Evolutionary conservation across 2,888 invertebrate genomes (phyloP).

Genomic region (Dicycla oo): DNA sequence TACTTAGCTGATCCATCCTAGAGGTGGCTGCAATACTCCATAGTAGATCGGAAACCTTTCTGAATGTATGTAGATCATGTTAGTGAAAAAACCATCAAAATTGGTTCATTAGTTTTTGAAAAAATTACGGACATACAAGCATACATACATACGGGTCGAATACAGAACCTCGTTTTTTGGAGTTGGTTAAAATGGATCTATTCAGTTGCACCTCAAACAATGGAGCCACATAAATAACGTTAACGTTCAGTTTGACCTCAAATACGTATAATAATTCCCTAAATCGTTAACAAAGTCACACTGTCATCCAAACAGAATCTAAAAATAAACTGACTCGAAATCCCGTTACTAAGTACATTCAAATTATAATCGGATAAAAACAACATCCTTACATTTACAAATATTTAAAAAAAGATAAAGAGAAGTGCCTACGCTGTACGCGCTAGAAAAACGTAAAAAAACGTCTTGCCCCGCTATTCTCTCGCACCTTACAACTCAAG

Average conservation of each 20-base stretch:
- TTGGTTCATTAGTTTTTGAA: no score
- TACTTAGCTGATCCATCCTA: no score
- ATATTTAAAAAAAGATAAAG: slow-evolving; percentile 44
- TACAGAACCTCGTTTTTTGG: no score
- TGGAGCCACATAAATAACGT: no score
- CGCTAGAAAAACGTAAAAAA: slow-evolving; percentile 34
- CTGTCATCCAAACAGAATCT: neutral
- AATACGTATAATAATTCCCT: slow-evolving; percentile 1
- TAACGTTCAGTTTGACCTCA: neutral
- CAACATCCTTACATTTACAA: slow-evolving; percentile 31
- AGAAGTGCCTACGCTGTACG: slow-evolving; percentile 15
- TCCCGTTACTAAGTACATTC: slow-evolving; percentile 29
- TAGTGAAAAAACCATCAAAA: no score
- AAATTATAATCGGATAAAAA: slow-evolving; percentile 57
- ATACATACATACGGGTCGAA: no score
- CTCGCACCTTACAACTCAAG: slow-evolving; percentile 52
- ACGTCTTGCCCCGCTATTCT: slow-evolving; percentile 28
- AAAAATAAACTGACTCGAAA: slow-evolving; percentile 15
- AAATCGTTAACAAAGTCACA: neutral
- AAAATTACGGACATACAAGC: no score
- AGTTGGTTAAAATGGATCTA: no score
- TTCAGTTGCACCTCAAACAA: no score
- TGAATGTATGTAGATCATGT: no score
- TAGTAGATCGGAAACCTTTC: no score
- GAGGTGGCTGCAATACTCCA: no score